These are phyloP conservation scores for Pipistrellus pipistrellus DNA, from an alignment of 2,797 vertebrate genomes.

Conservation along the genomic window DNA sequence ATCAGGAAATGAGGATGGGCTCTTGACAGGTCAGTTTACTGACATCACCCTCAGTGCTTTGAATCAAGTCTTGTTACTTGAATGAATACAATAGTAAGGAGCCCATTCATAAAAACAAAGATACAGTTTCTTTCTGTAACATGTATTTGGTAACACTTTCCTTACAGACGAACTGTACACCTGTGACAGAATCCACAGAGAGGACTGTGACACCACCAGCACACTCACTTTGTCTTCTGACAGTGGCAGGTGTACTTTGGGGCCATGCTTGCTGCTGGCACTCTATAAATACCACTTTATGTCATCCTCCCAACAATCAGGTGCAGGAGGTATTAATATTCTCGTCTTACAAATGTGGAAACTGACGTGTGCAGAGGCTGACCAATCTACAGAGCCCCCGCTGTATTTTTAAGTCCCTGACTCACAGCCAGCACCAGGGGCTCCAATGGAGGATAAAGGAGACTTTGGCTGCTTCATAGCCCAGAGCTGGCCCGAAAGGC, in stretches of 20 bases:
- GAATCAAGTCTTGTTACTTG: constrained; percentile 43
- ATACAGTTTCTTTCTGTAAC: background rate
- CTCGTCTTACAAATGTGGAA: background rate
- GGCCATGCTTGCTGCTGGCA: background rate
- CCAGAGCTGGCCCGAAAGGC: background rate
- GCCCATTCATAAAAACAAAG: background rate
- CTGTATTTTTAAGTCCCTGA: background rate
- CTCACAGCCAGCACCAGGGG: background rate
- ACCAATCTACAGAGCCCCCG: background rate
- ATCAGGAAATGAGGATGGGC: constrained; percentile 52
- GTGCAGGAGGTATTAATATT: background rate
- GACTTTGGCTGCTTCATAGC: background rate
- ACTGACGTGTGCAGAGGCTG: too few relatives aligned
- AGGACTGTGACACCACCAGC: background rate
- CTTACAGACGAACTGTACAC: background rate
- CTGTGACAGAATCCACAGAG: background rate
- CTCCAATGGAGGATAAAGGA: background rate
- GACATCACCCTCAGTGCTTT: constrained; percentile 62
- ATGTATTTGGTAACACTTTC: background rate
- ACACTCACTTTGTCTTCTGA: background rate
- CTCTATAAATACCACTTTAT: background rate
- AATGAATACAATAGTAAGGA: constrained; percentile 9
- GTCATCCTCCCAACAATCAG: background rate
- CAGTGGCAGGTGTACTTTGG: background rate
- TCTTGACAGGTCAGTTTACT: constrained; percentile 47